These are phyloP conservation scores for zebrafish (Danio rerio) DNA, from an alignment of 2,113 vertebrate species.

Conservation along the genomic window GRCz12tu NC_133184.1:35129501-35130000, in stretches of 20 bases:
- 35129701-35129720: constrained; percentile 93
- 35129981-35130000: too few species aligned
- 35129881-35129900: too few species aligned
- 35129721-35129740: constrained; percentile 92
- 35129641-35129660: background rate
- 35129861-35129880: too few species aligned
- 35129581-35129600: background rate
- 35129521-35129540: constrained; percentile 97
- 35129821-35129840: background rate
- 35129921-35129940: too few species aligned
- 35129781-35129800: background rate
- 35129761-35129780: constrained; percentile 84
- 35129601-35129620: background rate
- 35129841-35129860: background rate
- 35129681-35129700: constrained; percentile 86
- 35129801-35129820: background rate
- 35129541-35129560: constrained; percentile 95
- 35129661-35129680: background rate
- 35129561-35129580: background rate
- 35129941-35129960: too few species aligned
- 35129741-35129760: constrained; percentile 92
- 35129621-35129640: background rate
- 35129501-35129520: constrained; percentile 99
- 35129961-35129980: too few species aligned
- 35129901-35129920: too few species aligned